Evolutionary conservation across 1,140 invertebrate species (phyloP), one percentile per base, ranked within the genome.

Genomic region (Wasmannia auropunctata): DNA sequence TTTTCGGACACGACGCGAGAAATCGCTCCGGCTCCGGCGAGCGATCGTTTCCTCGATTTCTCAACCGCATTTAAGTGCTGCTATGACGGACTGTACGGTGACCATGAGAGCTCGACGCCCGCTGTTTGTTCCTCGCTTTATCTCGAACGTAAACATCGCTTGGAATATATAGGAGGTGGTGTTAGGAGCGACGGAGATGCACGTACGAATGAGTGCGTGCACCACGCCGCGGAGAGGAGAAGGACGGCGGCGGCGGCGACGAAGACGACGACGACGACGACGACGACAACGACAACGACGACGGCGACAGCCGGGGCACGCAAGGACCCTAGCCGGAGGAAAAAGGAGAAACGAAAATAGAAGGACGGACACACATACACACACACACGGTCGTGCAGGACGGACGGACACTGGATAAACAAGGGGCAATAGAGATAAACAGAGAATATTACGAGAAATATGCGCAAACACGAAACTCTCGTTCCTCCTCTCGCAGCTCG

Each of bases 401-500:
- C 65, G 77, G 92, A 92, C 88, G 93, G 91, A 92, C 93, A 91
- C 91, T 94, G 93, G 92, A 93, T 93, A 94, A 94, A 94, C 93
- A 94, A 91, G 91, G 91, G 92, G 94, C 93, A 95, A 95, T 94
- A 94, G 92, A 93, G 91, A 94, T 95, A 95, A 95, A 94, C 92
- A 94, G 92, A 93, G 93, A 93, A 93, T 94, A 94, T 94, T 94
- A 91, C 92, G 92, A 93, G 92, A 92, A 94, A 94, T 94, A 94
- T 94, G 90, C 93, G 91, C 93, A 93, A 94, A 94, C 92, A 93
- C 89, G 91, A 92, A 93, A 92, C 87, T 88, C 87, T 83, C 81
- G 70, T 85, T 90, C 81, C 85, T 86, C 74, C 87, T 91, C 84
- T 90, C 80, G 46, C 43, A n/a, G 8, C 31, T 69, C 43, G 11